Evolutionary conservation across 2,113 vertebrate species (phyloP), one percentile per base, ranked within the genome.

Genomic region (Naja naja): DNA sequence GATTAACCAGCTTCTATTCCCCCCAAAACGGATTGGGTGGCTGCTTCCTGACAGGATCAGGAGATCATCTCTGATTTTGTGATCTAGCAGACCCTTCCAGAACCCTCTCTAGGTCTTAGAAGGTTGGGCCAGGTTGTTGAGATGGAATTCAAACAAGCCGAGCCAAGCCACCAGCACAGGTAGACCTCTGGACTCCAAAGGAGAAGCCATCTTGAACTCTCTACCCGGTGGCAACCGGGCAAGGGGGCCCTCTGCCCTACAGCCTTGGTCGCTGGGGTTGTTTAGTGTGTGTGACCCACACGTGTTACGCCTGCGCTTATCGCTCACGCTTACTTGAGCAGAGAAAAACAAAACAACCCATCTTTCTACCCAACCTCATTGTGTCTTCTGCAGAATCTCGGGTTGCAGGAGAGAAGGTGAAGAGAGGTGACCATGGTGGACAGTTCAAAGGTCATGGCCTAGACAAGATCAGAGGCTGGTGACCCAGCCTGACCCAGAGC

Each of bases 91-190:
- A 45, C n/a, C 64, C 1, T 14, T 20, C 23, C 11, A 53, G 45
- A 9, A 2, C 0, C 18, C 4, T 10, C 39, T 18, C 2, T 1
- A 3, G 2, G 34, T 14, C 53, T 39, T 16, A 22, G 47, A 47
- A 25, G 34, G 23, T 4, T 1, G 49, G 87, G 6, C 9, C 45
- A 7, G 86, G 91, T 14, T 1, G 5, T 18, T 11, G 2, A 9
- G n/a, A 9, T 5, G 16, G 47, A 12, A 22, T 25, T 58, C 39
- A 7, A 47, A 20, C 3, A 39, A 56, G 47, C 30, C 5, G 10
- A 1, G 45, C 11, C 34, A 3, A 45, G 54, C 27, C 23, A 27
- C 12, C 9, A 23, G 5, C 2, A 5, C 2, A 30, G 47, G 55
- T 3, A 6, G 74, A 81, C 74, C 7, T 43, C 74, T 81, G 34